Evolutionary conservation across 2,888 invertebrate genomes (phyloP), one percentile per base, ranked within the genome.

Genomic region (Hemistola chrysoprasaria): DNA sequence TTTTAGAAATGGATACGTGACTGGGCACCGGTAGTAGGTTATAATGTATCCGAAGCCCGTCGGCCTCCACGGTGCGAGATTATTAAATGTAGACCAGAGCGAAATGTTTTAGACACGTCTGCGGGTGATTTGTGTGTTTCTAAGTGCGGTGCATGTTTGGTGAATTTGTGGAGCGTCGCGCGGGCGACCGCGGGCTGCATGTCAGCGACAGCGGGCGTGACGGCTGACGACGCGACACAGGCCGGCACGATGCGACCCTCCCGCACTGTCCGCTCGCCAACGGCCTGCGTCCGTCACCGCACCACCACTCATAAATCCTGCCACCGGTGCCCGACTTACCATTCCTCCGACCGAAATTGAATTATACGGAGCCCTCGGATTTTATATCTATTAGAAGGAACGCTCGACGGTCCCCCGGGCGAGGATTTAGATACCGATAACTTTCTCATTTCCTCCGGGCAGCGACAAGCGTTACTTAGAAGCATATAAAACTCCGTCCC

Each of bases 361-460:
- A 84, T 85, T 82, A 81, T 75, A 76, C 84, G 65, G 71, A 78
- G 64, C 71, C 59, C 70, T 44, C 71, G 80, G 81, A 79, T 86
- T 85, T 84, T 84, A 83, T 83, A 86, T 84, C 80, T 85, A 83
- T 84, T 81, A 80, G 76, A 74, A 76, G 74, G 74, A 77, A 75
- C 78, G 74, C 65, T 76, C 71, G 70, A 64, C 78, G 66, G 76
- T 73, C 81, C 80, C 78, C 59, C 58, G 75, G 75, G 78, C 64
- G 63, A 72, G 78, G 84, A 79, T 85, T 85, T 81, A 78, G 81
- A 78, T 75, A 78, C 73, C 76, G 85, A 84, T 85, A 86, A 85
- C 82, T 81, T 86, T 82, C 80, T 81, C 84, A 85, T 85, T 86
- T 87, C 86, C 86, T 81, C 50, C 71, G 72, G 73, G 66, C 68